Percentiles rank a stretch among this genome's conserved stretches.
phyloP scores from a whole-genome alignment of 2,888 invertebrate species.

The Tachina lurida region DNA sequence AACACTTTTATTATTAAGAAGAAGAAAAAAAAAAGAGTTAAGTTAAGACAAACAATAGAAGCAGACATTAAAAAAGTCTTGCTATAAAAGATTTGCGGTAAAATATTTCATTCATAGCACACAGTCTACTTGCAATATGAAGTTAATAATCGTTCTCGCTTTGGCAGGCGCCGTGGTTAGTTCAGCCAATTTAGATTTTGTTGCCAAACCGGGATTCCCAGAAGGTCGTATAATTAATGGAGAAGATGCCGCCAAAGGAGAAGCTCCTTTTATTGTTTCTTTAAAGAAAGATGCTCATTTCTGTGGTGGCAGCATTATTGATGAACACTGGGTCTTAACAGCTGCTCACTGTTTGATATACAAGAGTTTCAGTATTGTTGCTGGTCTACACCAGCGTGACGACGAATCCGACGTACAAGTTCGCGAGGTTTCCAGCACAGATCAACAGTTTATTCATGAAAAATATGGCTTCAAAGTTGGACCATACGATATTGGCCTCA shows the following conservation, averaged over 20 bases:
- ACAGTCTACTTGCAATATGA: slow-evolving; percentile 74
- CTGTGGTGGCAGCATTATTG: slow-evolving; percentile 83
- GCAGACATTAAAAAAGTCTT: neutral
- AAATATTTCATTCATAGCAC: slow-evolving; percentile 24
- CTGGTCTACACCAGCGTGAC: slow-evolving; percentile 80
- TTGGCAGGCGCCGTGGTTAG: slow-evolving; percentile 74
- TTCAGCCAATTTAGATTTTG: slow-evolving; percentile 72
- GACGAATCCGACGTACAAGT: slow-evolving; percentile 74
- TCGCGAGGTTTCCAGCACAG: slow-evolving; percentile 72
- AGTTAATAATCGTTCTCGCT: slow-evolving; percentile 75
- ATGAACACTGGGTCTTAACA: slow-evolving; percentile 79
- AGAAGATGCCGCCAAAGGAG: slow-evolving; percentile 77
- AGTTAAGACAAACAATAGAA: slow-evolving; percentile 20
- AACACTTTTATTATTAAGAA: neutral
- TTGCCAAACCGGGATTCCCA: slow-evolving; percentile 75
- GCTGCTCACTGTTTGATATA: slow-evolving; percentile 79
- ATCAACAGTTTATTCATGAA: slow-evolving; percentile 77
- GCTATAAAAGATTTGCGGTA: slow-evolving; percentile 70
- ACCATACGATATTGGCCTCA: slow-evolving; percentile 84
- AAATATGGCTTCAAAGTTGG: slow-evolving; percentile 80
- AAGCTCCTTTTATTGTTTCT: slow-evolving; percentile 83
- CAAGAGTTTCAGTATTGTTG: slow-evolving; percentile 77
- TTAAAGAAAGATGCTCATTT: slow-evolving; percentile 75
- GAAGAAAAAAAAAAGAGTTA: neutral
- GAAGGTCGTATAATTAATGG: slow-evolving; percentile 81